Base-by-base conservation (phyloP, 2,888 invertebrate genomes). In the Orchesellides sinensis region DNA sequence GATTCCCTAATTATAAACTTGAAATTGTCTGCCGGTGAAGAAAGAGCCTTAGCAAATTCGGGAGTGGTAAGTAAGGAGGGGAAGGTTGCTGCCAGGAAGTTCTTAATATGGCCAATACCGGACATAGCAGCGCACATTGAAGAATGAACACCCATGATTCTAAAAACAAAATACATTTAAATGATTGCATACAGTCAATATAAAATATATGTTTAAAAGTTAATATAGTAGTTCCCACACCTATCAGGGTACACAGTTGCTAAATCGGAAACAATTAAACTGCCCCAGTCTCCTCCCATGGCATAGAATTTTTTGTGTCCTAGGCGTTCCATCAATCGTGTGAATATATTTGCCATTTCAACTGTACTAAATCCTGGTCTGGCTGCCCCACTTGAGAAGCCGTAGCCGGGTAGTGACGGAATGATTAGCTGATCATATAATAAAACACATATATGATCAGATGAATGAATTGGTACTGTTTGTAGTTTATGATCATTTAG, bases 291-390 rank as follows among this genome's bases (percentile, higher is more conserved):
- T 69, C 27, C 47, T 75, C 66, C 92, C 86, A 92, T 95, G 0
- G 93, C 90, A 90, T 93, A 94, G 90, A 91, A 96, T 89, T 92
- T 91, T 65, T 93, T 89, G 89, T 92, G 92, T 0, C 94, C 94
- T 0, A 96, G 90, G n/a, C 94, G 90, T 45, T 92, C 89, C 95
- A 95, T 95, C 65, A 96, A 90, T 88, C 93, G 93, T 70, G 92
- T 92, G 88, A 95, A 91, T 61, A 94, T 89, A 0, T 92, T 91
- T 0, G 92, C 92, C 61, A 92, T 92, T 87, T 93, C 91, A 4
- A 83, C 77, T 0, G 81, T 52, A 14, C 80, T 81, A 29, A 85
- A 66, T 88, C 91, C 91, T 66, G 88, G 88, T 84, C 90, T 90
- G 63, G 90, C 89, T 3, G 92, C 89, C 5, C 90, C 89, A 74